Evolutionary conservation across 23 tunicate genomes (phyloP), one percentile per base, ranked within the genome.

Genomic region (Halocynthia aurantium): DNA sequence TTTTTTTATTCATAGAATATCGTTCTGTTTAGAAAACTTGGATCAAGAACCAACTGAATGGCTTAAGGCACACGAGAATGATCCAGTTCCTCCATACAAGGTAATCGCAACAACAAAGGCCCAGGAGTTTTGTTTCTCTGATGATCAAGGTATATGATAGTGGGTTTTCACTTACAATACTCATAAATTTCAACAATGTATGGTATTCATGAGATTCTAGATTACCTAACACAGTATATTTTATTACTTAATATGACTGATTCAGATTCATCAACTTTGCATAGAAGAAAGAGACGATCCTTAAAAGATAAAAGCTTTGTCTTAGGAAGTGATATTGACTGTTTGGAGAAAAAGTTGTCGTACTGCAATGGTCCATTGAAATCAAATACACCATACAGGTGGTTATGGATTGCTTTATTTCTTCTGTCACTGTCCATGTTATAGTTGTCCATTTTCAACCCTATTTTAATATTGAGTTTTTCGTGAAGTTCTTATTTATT

Each of bases 351-450:
- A 12, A 70, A 62, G 31, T 62, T 52, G 7, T 40, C 83, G 31
- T 82, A 61, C 8, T 87, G 93, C 74, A 87, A 87, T 22, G 93
- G 93, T 0, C 86, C 83, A 11, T 71, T 87, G 50, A 87, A 87
- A 69, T 62, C 93, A 44, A 76, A 82, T 83, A 77, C 93, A 6
- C 67, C 81, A 12, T 87, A 87, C 75, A 77, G 93, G 93, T 82
- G 64, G n/a, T 13, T 40, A 22, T 72, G 5, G 50, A 10, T 19
- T 67, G 22, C 18, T 58, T 15, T 58, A 58, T 17, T 13, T 2
- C 17, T 58, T 17, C n/a, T 58, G 4, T 58, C 17, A 58, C n/a
- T 13, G 64, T 13, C n/a, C 64, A 58, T 58, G n/a, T 58, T n/a
- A n/a, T n/a, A n/a, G n/a, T n/a, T 58, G 64, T 2, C n/a, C 64